Percentiles rank a stretch among this genome's conserved stretches.
These are phyloP conservation scores for Bombyx mandarina DNA, from an alignment of 1,140 invertebrate genomes.

Conservation along the genomic window DNA sequence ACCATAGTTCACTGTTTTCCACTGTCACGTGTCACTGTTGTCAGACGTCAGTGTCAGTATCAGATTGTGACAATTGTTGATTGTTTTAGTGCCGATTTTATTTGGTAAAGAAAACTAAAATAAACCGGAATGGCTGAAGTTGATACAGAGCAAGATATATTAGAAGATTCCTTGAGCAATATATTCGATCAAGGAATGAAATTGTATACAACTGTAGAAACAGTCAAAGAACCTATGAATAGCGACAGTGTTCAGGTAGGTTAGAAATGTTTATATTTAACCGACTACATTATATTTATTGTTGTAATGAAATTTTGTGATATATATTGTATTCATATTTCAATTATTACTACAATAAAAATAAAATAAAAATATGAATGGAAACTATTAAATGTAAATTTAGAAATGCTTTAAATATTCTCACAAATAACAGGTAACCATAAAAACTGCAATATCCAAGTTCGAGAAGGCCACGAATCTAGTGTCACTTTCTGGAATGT, in stretches of 20 bases:
- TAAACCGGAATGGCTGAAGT: conserved; percentile 26
- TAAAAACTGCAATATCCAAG: conserved; percentile 78
- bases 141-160: conserved; percentile 28
- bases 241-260: conserved; percentile 53
- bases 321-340: too few relatives aligned
- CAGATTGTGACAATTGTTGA: too few relatives aligned
- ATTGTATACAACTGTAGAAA: conserved; percentile 48
- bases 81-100: too few relatives aligned
- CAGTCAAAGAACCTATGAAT: conserved; percentile 52
- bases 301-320: too few relatives aligned
- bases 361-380: too few relatives aligned
- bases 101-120: background rate
- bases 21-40: too few relatives aligned
- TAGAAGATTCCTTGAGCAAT: conserved; percentile 46
- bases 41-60: too few relatives aligned
- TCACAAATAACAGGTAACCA: conserved; percentile 70
- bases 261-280: too few relatives aligned
- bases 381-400: too few relatives aligned
- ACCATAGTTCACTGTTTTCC: too few relatives aligned
- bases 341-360: too few relatives aligned
- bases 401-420: background rate
- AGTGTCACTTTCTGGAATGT: conserved; percentile 85
- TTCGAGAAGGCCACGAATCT: conserved; percentile 85
- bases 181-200: conserved; percentile 60
- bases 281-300: too few relatives aligned